Percentiles rank a stretch among this genome's conserved stretches.
Evolutionary conservation across 2,888 invertebrate species (phyloP).

Genomic region (Stenotaenia linearis): DNA sequence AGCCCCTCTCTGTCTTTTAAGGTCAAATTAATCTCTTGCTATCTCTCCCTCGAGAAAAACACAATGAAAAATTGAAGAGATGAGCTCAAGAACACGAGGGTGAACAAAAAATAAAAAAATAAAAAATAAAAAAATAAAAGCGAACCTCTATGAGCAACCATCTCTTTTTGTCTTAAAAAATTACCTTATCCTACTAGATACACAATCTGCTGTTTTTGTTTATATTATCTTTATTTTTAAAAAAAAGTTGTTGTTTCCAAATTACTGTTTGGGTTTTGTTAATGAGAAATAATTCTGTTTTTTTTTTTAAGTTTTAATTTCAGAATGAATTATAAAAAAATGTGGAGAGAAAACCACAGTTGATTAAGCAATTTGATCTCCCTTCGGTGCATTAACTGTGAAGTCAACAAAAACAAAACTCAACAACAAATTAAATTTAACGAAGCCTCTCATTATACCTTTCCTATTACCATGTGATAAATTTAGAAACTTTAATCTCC

Average conservation of each 20-base stretch:
- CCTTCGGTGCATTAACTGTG: constrained; percentile 2
- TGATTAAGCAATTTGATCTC: constrained; percentile 14
- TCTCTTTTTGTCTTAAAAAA: background rate
- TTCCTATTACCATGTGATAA: background rate
- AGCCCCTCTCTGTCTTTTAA: constrained; percentile 11
- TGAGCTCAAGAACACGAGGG: background rate
- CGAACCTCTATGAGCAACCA: background rate
- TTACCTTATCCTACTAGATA: background rate
- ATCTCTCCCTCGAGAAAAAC: background rate
- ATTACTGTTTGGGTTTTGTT: background rate
- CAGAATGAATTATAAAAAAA: background rate
- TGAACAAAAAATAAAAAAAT: too few species aligned
- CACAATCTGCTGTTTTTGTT: background rate
- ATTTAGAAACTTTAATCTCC: constrained; percentile 24
- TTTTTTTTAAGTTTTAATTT: background rate
- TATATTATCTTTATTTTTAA: background rate
- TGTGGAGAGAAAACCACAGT: background rate
- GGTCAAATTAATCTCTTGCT: constrained; percentile 12
- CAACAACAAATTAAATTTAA: constrained; percentile 26
- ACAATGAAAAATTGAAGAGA: constrained; percentile 11
- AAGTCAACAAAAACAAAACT: constrained; percentile 24
- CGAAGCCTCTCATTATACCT: constrained; percentile 12
- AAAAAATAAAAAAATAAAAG: background rate
- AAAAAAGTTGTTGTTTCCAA: background rate
- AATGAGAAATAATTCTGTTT: background rate